Base-by-base conservation (phyloP, 2,113 vertebrate species). In the Murina feae region DNA sequence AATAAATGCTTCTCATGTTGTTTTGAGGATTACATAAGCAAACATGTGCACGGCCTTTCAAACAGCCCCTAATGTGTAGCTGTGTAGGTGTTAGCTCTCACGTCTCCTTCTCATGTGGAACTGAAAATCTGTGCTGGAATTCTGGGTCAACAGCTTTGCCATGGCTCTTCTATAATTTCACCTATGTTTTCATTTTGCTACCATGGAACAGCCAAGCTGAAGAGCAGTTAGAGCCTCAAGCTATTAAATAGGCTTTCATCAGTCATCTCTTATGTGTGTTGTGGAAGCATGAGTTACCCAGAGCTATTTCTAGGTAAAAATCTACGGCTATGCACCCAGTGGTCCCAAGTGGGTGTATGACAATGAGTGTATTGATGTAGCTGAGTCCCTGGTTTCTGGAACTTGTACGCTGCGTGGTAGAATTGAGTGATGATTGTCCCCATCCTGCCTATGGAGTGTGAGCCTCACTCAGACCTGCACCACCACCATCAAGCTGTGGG, bases 251-350 rank as follows among this genome's bases (percentile, higher is more conserved):
- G 42, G 7, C 12, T 60, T 82, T 76, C 35, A 23, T n/a, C 75
- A 32, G 17, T 66, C 63, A 51, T 13, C 75, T 68, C 2, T 42
- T 23, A 66, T 30, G 21, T 44, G 25, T 79, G 20, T 35, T 66
- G 16, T 17, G 71, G 44, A 86, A 60, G 23, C 30, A 25, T 14
- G n/a, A 49, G 25, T 5, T 39, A 39, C 12, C 37, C 20, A 30
- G 35, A 65, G 39, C 3, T 51, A 20, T 72, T 23, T 89, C 42
- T 32, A 53, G 71, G 44, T 74, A 39, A 44, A 44, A 28, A 83
- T 60, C n/a, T 39, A 25, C 30, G 9, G 44, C 47, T 37, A 0
- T 71, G 25, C 5, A 21, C 12, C 7, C 51, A 21, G 0, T 2
- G 20, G 42, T 75, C 32, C 66, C 25, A 21, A 23, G 35, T 9